These are phyloP conservation scores for Pitangus sulphuratus DNA, from an alignment of 2,797 vertebrate genomes.

Conservation along the genomic window DNA sequence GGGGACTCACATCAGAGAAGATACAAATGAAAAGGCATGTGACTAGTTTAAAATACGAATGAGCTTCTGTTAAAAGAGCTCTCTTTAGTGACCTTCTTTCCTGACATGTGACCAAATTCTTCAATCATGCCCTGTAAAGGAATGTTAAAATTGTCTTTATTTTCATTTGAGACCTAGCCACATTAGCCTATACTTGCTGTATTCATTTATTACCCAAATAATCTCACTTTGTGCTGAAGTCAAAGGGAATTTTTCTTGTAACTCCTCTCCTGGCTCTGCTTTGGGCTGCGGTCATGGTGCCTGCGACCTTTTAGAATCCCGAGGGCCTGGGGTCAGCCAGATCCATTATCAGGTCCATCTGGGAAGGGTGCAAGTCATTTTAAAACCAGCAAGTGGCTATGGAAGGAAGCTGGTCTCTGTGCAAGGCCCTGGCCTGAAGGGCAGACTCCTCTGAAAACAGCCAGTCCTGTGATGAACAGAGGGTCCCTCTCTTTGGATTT, in stretches of 20 bases:
- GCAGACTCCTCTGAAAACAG: neutral
- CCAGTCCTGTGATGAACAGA: neutral
- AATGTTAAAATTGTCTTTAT: slow-evolving; percentile 12
- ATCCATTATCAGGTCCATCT: neutral
- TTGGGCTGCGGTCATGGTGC: neutral
- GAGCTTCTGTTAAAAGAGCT: slow-evolving; percentile 33
- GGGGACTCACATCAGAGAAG: neutral
- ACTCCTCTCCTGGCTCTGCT: neutral
- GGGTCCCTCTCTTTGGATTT: neutral
- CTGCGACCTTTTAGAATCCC: neutral
- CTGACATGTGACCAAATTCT: slow-evolving; percentile 52
- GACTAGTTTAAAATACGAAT: slow-evolving; percentile 45
- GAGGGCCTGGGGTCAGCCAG: neutral
- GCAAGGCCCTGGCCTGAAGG: neutral
- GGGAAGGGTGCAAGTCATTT: neutral
- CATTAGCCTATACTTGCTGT: neutral
- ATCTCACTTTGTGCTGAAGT: neutral
- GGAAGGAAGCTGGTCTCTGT: neutral
- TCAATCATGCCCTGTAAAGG: slow-evolving; percentile 13
- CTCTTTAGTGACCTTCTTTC: slow-evolving; percentile 33
- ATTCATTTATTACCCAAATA: neutral
- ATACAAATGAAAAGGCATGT: slow-evolving; percentile 35
- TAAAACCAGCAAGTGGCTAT: neutral
- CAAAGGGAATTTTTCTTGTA: neutral
- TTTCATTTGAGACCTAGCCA: slow-evolving; percentile 2